Evolutionary conservation across 1,140 invertebrate species (phyloP).

Genomic region (Anastrepha obliqua): DNA sequence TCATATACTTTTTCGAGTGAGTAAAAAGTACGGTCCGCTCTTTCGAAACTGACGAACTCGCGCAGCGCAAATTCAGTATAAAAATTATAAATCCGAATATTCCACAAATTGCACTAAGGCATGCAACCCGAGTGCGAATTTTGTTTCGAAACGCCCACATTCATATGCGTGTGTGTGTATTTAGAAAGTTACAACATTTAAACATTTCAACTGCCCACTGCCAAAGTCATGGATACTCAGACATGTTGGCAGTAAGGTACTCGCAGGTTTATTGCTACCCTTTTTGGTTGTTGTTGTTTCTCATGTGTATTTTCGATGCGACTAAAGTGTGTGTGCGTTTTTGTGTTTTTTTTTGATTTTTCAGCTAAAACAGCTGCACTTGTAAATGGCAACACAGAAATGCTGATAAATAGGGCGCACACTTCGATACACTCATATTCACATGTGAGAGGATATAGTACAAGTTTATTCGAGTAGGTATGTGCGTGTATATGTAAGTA

Average conservation of each 20-base stretch:
- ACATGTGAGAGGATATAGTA: background rate
- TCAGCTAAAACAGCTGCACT: background rate
- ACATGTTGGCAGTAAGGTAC: background rate
- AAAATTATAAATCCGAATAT: no score
- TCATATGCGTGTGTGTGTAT: background rate
- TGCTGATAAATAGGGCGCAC: background rate
- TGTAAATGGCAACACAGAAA: conserved; percentile 7
- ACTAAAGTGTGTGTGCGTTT: background rate
- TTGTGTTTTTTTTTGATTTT: background rate
- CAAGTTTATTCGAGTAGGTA: background rate
- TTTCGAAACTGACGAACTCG: background rate
- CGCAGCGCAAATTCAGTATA: no score
- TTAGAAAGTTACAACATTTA: background rate
- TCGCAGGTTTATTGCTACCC: background rate
- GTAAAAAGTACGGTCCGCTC: background rate
- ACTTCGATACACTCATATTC: background rate
- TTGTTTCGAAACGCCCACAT: no score
- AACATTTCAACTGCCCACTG: conserved; percentile 34
- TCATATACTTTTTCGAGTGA: background rate
- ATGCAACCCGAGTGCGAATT: background rate
- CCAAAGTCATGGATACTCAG: conserved; percentile 48
- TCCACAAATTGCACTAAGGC: background rate
- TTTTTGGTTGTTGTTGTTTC: conserved; percentile 14
- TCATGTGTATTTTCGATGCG: background rate
- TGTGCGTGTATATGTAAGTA: background rate